Evolutionary conservation across 1,140 invertebrate genomes (phyloP), one percentile per base, ranked within the genome.

Genomic region (Bombus picipes): DNA sequence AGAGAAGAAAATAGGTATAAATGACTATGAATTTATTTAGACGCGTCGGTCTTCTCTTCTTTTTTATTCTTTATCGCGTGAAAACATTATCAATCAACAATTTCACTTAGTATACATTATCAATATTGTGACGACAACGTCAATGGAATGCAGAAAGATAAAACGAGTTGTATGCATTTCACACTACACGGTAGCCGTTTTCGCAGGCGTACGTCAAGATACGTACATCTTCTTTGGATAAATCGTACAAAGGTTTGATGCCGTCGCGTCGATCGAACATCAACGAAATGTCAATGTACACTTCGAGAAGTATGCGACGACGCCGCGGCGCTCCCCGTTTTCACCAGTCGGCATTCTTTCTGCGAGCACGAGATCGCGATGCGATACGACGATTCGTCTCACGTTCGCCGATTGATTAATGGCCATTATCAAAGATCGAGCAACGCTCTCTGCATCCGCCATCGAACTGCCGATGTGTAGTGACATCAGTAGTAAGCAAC

Each of bases 361-460:
- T n/a, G 65, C 66, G 77, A 34, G 62, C 47, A 43, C n/a, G 34
- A 73, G 77, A 86, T 90, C 86, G 47, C 39, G 59, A 25, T 37
- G 59, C 59, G 6, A 22, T 34, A 28, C 37, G 12, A 71, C 53
- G 62, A 85, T 88, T 75, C 77, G 34, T 39, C 79, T 87, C 47
- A 57, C 78, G 86, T 90, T 88, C 65, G 73, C 43, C 76, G 37
- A 87, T 89, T 79, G 87, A 57, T 72, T 81, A 89, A 89, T 88
- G 73, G 85, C 37, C n/a, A n/a, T 83, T 78, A 81, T 84, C 82
- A 53, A 10, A 34, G 75, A 84, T 84, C 82, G 34, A 34, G n/a
- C 47, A 59, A 41, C 28, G 66, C 39, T 75, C 25, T 43, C 32
- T 59, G 82, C 82, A 79, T 71, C 25, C 43, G 25, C 22, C 25